Base-by-base conservation (phyloP, 1,140 invertebrate genomes). In the Zaprionus tsacasi region DNA sequence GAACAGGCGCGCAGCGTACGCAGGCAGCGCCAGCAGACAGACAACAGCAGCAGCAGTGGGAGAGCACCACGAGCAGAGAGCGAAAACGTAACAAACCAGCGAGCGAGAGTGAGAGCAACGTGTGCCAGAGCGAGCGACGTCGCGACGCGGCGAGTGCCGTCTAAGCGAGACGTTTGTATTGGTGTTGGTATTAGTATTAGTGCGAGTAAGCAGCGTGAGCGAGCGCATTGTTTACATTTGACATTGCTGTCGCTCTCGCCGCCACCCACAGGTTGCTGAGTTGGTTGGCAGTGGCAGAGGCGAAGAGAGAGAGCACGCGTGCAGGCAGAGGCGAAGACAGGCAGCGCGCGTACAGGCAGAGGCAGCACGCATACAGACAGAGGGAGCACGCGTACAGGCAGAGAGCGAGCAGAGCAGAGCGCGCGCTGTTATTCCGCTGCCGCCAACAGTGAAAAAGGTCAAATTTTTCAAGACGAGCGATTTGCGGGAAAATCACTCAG, bases 1-100 rank as follows among this genome's bases (percentile, higher is more conserved):
- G 59, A 90, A 69, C 82, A 89, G 85, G 85, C 85, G 86, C 45
- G 7, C 85, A 89, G 85, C 69, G 54, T 15, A 17, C 15, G 17
- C 17, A 59, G 60, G 5, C 36, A 43, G 68, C 4, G 21, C 12
- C 52, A 30, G 68, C 59, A 21, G 21, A 21, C 21, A 21, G 21
- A 21, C 21, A 21, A 21, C 21, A 21, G 21, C 21, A 30, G 27
- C 27, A 30, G 27, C 27, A 30, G 27, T 30, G 43, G 30, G 57
- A 54, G 36, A 60, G 58, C 55, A 57, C 12, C 54, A 38, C 55
- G 17, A 17, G 33, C 21, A 21, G 21, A 21, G 21, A 36, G 25
- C 27, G 40, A 66, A 43, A 45, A 25, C 38, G 27, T 33, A 57
- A 33, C 58, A 58, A 78, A 48, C 63, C 43, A 75, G 38, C 75